These are phyloP conservation scores for Zosterops lateralis DNA, from an alignment of 2,113 vertebrate genomes.

Conservation along the genomic window DNA sequence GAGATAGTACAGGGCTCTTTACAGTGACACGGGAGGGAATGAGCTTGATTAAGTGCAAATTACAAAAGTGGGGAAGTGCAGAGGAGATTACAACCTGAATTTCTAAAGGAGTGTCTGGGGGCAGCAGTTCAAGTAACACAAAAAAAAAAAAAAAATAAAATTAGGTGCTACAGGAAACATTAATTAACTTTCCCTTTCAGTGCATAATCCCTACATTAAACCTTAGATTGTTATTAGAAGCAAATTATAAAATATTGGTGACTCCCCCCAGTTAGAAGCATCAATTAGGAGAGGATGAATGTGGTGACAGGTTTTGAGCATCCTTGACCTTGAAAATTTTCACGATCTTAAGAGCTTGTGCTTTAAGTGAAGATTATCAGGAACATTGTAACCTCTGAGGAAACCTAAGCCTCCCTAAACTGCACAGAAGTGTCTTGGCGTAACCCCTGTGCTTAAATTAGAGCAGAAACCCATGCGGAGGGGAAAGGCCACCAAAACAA, in stretches of 20 bases:
- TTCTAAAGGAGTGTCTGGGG: not conserved
- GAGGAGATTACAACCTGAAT: not conserved
- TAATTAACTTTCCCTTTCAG: constrained; percentile 11
- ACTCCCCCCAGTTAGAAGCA: not conserved
- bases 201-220: not conserved
- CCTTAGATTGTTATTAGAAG: not conserved
- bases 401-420: not conserved
- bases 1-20: not conserved
- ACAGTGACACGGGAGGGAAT: not conserved
- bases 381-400: not conserved
- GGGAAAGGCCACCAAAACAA: not conserved
- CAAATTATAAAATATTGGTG: not conserved
- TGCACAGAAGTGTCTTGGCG: not conserved
- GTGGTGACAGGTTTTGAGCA: not conserved
- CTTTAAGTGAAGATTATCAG: not conserved
- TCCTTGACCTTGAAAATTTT: not conserved
- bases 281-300: not conserved
- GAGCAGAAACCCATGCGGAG: not conserved
- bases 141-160: not conserved
- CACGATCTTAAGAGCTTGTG: not conserved
- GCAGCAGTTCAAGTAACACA: not conserved
- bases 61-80: not conserved
- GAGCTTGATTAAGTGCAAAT: not conserved
- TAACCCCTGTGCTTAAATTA: not conserved
- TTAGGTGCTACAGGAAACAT: not conserved